Evolutionary conservation across 2,113 vertebrate genomes (phyloP).

Genomic region (Pseudorectes ferrugineus): DNA sequence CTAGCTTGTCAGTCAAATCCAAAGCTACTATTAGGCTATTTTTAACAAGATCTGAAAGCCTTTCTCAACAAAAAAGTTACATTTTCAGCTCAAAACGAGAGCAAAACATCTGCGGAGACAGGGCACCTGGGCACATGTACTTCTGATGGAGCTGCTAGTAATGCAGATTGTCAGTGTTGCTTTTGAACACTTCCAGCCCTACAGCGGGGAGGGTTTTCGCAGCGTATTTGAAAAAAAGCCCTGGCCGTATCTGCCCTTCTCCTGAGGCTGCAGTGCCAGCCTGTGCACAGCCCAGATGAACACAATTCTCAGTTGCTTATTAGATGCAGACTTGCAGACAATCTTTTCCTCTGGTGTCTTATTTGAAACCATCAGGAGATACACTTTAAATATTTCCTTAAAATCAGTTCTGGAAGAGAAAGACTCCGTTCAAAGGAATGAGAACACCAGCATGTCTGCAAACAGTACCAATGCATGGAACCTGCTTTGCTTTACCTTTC

Average conservation of each 20-base stretch:
- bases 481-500: slow-evolving; percentile 9
- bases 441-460: not conserved
- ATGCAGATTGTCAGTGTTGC: not conserved
- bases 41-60: not conserved
- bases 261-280: not conserved
- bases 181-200: not conserved
- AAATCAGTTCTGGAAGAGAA: not conserved
- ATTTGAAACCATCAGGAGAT: not conserved
- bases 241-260: not conserved
- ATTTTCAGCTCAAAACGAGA: not conserved
- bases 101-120: not conserved
- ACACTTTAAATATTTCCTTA: not conserved
- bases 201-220: fast-evolving
- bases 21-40: not conserved
- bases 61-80: not conserved
- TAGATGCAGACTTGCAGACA: not conserved
- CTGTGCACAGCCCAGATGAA: not conserved
- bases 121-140: not conserved
- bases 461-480: not conserved
- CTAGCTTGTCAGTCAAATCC: not conserved
- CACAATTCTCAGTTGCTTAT: not conserved
- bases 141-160: not conserved
- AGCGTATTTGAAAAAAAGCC: fast-evolving
- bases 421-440: not conserved
- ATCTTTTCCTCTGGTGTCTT: not conserved